Conservation (phyloP, 2,113 vertebrate genomes). For the Steatornis caripensis region DNA sequence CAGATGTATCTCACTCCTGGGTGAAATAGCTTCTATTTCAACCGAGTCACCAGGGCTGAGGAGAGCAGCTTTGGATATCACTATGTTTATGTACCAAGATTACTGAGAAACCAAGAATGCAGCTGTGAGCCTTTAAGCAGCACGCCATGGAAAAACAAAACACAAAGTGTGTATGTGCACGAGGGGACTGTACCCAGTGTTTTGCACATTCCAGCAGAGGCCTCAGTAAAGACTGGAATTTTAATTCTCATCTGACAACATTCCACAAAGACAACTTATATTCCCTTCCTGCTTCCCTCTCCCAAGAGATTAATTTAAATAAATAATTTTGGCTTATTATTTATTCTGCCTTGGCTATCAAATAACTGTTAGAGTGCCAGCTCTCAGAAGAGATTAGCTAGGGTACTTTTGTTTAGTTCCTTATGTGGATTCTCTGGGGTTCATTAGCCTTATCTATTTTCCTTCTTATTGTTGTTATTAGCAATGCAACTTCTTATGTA, state of each 20-base stretch:
- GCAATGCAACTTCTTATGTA: neutral
- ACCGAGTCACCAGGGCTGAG: neutral
- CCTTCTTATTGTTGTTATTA: neutral
- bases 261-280: constrained; percentile 11
- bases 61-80: neutral
- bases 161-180: neutral
- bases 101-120: neutral
- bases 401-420: neutral
- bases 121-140: neutral
- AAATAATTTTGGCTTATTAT: neutral
- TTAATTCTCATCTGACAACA: constrained; percentile 30
- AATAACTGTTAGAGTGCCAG: neutral
- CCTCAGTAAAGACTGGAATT: constrained; percentile 33
- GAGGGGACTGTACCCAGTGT: neutral
- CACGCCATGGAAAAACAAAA: neutral
- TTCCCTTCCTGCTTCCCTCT: neutral
- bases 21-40: neutral
- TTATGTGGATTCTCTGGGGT: neutral
- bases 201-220: constrained; percentile 19
- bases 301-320: neutral
- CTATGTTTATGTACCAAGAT: neutral
- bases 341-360: constrained; percentile 23
- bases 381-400: neutral
- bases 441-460: neutral
- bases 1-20: neutral